Evolutionary conservation across 2,888 invertebrate species (phyloP).

Genomic region (Spodoptera exigua): DNA sequence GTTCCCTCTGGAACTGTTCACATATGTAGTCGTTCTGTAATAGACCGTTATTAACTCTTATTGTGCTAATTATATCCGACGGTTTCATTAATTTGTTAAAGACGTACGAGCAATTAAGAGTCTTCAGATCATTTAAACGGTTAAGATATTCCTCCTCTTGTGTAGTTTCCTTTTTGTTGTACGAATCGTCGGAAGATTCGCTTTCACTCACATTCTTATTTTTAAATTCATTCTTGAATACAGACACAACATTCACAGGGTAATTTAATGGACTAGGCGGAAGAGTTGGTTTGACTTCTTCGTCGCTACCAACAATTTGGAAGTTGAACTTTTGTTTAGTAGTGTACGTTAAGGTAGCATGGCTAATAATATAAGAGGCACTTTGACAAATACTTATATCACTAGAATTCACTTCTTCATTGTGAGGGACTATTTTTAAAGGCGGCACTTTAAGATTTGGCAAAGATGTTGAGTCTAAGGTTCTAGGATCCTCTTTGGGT

Average conservation of each 20-base stretch:
- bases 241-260: conserved; percentile 80
- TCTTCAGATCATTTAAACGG: conserved; percentile 68
- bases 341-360: conserved; percentile 81
- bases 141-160: conserved; percentile 56
- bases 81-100: conserved; percentile 83
- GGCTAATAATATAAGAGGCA: conserved; percentile 77
- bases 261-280: conserved; percentile 74
- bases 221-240: conserved; percentile 76
- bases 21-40: conserved; percentile 78
- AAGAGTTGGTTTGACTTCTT: conserved; percentile 63
- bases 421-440: conserved; percentile 60
- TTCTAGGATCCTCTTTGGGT: conserved; percentile 67
- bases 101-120: conserved; percentile 72
- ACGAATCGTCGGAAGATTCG: conserved; percentile 46
- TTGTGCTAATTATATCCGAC: conserved; percentile 83
- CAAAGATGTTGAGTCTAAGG: conserved; percentile 66
- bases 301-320: conserved; percentile 74
- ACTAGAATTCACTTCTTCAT: conserved; percentile 57
- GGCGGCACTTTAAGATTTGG: conserved; percentile 70
- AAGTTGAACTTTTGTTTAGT: conserved; percentile 82
- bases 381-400: conserved; percentile 66
- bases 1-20: conserved; percentile 84
- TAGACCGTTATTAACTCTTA: conserved; percentile 75
- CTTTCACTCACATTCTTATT: conserved; percentile 50
- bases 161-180: conserved; percentile 56